Evolutionary conservation across 2,888 invertebrate genomes (phyloP), one percentile per base, ranked within the genome.

Genomic region (Catocala sponsa): DNA sequence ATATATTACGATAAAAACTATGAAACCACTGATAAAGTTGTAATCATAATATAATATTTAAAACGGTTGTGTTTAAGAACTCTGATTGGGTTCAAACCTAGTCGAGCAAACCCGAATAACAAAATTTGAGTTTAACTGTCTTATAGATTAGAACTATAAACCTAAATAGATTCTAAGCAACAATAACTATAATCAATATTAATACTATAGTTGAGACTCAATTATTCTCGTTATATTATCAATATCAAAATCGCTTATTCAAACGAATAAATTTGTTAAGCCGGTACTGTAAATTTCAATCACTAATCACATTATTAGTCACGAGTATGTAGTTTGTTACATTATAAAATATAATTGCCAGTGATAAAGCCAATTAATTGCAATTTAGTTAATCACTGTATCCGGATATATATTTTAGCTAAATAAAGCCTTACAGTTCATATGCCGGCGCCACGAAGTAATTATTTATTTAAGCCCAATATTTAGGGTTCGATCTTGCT

Each of bases 391-490:
- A 62, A 65, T 68, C 43, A 46, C 41, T 65, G 65, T 59, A 50
- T 68, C 65, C 66, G 66, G 70, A 70, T 56, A 68, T 56, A 68
- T 62, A 76, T 68, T 76, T 78, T 79, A 72, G 64, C 44, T 72
- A 73, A 70, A 76, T 81, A 79, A 81, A 67, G 76, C 72, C 51
- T 55, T 49, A 13, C 56, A 70, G 80, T 83, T 82, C 84, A 85
- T 70, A 83, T 80, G 79, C 81, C 80, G 81, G 78, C 78, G 80
- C 77, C 73, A 72, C 57, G 47, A 56, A 57, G 55, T 67, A 25
- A 71, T 63, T 7, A 38, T 38, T 38, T 38, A 38, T 38, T 38
- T 7, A 38, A 38, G 35, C 35, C 9, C 35, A 38, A 38, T 6
- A 9, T 38, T 38, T 38, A 38, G 35, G 35, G 0, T 38, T 0